Base-by-base conservation (phyloP, 2,888 invertebrate species). In the Bursaphelenchus okinawaensis region DNA sequence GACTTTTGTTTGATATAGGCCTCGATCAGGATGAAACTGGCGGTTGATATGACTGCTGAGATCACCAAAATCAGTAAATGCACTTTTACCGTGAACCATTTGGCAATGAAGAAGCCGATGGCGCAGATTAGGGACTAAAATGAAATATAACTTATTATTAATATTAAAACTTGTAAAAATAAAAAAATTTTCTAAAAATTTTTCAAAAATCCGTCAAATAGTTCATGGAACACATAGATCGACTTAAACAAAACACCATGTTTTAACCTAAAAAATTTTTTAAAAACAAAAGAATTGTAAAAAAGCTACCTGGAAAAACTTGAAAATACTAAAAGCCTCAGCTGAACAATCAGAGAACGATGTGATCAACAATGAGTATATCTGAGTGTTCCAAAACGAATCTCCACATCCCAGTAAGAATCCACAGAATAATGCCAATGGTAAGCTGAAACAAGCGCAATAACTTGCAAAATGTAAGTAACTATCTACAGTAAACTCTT, bases 291-390 rank as follows among this genome's bases (percentile, higher is more conserved):
- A n/a, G 20, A 24, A 28, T 65, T 7, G 7, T 22, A 3, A 4
- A 6, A 66, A 62, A 27, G 3, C 7, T 58, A 86, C 86, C 88
- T 92, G 93, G 66, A 90, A 90, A 83, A 96, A 96, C 86, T 96
- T 98, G 85, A 94, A 98, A 1, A 98, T 86, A 0, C 96, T 95
- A 85, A 98, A 98, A 0, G 96, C 96, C 12, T 94, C 90, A 0
- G 94, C 91, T 50, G 74, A 74, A 75, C 93, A 90, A 63, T 91
- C 89, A 0, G 91, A 87, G 82, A 91, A 96, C 58, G 92, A 88
- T 9, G 90, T 89, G 1, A 94, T 95, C 31, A 98, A 85, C 69
- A 95, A 88, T 0, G 95, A 91, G 83, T 92, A 95, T 52, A 95
- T 89, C 85, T 86, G 51, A 3, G 69, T 69, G 59, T 68, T 67